phyloP scores from a whole-genome alignment of 2,113 vertebrate species.

The Vimba vimba region DNA sequence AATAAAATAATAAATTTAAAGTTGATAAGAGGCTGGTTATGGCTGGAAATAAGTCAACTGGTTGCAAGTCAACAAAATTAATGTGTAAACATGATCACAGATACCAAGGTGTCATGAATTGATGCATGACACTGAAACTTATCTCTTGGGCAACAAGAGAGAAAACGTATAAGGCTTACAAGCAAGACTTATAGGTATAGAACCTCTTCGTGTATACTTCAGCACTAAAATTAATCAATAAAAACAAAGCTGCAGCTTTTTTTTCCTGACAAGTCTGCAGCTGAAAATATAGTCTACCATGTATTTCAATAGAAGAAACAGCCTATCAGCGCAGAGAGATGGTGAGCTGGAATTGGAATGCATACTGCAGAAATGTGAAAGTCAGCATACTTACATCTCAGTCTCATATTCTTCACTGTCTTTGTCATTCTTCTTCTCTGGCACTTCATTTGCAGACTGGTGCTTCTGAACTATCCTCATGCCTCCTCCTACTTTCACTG shows the following conservation, averaged over 20 bases:
- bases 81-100: background rate
- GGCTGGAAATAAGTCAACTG: background rate
- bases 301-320: constrained; percentile 9
- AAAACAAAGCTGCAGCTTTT: background rate
- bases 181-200: background rate
- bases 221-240: background rate
- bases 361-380: background rate
- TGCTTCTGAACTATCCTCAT: constrained; percentile 99
- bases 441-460: constrained; percentile 80
- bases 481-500: constrained; percentile 95
- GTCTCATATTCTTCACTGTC: constrained; percentile 91
- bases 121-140: background rate
- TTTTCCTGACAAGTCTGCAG: background rate
- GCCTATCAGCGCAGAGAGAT: background rate
- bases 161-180: too few relatives aligned
- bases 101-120: background rate
- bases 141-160: background rate
- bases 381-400: constrained; percentile 79
- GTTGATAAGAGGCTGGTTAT: background rate
- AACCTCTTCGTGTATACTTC: background rate
- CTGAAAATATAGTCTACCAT: background rate
- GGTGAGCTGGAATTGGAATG: background rate
- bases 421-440: constrained; percentile 86
- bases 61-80: background rate
- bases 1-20: background rate